Conservation (phyloP, 2,888 invertebrate species). For the Rhagium mordax region DNA sequence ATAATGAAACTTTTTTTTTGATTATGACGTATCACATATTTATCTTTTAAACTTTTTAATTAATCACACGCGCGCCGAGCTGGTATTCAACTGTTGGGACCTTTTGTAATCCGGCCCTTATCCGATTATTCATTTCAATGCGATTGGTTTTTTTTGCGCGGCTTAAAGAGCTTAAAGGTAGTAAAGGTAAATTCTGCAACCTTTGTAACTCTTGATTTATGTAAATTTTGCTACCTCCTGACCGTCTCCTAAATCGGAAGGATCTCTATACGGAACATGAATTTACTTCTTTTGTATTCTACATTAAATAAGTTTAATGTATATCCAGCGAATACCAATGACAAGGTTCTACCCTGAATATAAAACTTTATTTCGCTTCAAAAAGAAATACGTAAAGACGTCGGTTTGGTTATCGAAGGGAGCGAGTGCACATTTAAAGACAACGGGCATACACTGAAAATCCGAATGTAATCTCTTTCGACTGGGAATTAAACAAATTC, state of each 20-base stretch:
- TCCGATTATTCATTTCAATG: not conserved
- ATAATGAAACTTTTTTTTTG: not conserved
- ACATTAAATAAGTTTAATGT: too few relatives aligned
- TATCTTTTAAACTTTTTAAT: not conserved
- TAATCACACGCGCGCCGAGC: not conserved
- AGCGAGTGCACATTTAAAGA: too few relatives aligned
- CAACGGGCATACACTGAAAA: too few relatives aligned
- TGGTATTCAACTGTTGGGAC: not conserved
- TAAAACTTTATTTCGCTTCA: too few relatives aligned
- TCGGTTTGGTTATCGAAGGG: too few relatives aligned
- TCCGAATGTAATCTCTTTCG: too few relatives aligned
- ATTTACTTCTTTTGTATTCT: too few relatives aligned
- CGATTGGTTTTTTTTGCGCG: not conserved
- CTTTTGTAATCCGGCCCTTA: not conserved
- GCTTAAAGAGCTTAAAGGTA: too few relatives aligned
- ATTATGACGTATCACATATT: not conserved
- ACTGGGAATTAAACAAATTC: too few relatives aligned
- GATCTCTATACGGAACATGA: not conserved
- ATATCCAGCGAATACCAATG: too few relatives aligned
- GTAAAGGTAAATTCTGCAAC: not conserved
- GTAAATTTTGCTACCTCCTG: not conserved
- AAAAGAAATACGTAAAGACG: too few relatives aligned
- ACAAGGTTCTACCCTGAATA: too few relatives aligned
- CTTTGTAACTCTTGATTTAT: not conserved
- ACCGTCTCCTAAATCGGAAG: not conserved